These are phyloP conservation scores for Pachycephala philippinensis DNA, from an alignment of 2,113 vertebrate genomes.

Conservation along the genomic window DNA sequence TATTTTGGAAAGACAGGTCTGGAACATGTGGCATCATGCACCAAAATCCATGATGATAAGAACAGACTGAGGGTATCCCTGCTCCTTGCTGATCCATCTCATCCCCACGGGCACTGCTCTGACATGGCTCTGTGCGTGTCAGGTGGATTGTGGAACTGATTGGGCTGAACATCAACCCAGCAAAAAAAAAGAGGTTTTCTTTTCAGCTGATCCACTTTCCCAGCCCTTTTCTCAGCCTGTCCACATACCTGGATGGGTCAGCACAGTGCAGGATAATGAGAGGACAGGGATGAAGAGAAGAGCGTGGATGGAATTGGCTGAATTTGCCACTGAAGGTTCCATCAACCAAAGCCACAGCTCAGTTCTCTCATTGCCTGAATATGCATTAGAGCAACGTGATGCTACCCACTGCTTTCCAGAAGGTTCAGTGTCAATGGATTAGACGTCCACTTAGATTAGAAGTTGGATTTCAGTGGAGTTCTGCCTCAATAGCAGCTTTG, in stretches of 20 bases:
- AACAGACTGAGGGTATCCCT: not conserved
- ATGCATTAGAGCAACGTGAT: not conserved
- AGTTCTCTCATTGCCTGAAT: not conserved
- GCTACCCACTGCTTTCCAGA: not conserved
- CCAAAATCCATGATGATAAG: rapidly evolving
- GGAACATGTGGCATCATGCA: not conserved
- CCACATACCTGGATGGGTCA: not conserved
- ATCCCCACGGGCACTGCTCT: not conserved
- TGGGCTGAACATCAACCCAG: not conserved
- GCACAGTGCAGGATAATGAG: not conserved
- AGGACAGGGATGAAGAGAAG: not conserved
- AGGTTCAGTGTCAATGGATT: not conserved
- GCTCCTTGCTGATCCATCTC: not conserved
- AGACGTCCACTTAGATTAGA: not conserved
- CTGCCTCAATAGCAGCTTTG: not conserved
- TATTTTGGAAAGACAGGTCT: not conserved
- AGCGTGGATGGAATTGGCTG: not conserved
- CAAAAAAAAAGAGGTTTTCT: not conserved
- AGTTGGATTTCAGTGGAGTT: not conserved
- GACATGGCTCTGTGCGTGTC: rapidly evolving
- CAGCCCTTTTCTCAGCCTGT: not conserved
- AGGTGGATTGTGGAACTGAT: not conserved
- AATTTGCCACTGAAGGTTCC: not conserved
- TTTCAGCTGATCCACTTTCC: not conserved
- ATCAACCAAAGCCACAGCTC: not conserved